These are phyloP conservation scores for Meloe dianella DNA, from an alignment of 2,888 invertebrate species.

Conservation along the genomic window DNA sequence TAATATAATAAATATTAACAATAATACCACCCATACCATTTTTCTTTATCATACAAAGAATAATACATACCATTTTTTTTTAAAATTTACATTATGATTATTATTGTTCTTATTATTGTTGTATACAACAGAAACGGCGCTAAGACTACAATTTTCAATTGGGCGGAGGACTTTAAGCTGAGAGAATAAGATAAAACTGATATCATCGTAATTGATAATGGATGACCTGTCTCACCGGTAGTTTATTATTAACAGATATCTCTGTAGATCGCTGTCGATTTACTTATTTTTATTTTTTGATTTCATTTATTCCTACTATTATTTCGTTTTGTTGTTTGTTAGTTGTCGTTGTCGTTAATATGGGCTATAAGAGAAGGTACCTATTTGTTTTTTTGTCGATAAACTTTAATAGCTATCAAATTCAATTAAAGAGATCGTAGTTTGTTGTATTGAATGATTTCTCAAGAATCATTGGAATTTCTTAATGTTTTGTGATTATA, in stretches of 20 bases:
- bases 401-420: neutral
- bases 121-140: neutral
- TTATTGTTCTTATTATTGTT: neutral
- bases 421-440: neutral
- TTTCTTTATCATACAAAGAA: constrained; percentile 8
- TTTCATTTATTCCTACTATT: neutral
- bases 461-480: neutral
- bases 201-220: constrained; percentile 26
- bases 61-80: neutral
- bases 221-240: constrained; percentile 21
- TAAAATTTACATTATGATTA: too few relatives aligned
- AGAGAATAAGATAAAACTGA: constrained; percentile 22
- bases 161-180: constrained; percentile 1
- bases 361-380: neutral
- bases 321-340: neutral
- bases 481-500: neutral
- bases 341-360: neutral
- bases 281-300: neutral
- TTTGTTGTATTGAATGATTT: neutral
- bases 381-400: neutral
- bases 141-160: constrained; percentile 6
- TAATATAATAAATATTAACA: neutral
- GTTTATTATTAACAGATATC: constrained; percentile 22
- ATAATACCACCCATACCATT: constrained; percentile 4
- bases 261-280: constrained; percentile 18